Base-by-base conservation (phyloP, 2,888 invertebrate species). In the Shargacucullia verbasci region DNA sequence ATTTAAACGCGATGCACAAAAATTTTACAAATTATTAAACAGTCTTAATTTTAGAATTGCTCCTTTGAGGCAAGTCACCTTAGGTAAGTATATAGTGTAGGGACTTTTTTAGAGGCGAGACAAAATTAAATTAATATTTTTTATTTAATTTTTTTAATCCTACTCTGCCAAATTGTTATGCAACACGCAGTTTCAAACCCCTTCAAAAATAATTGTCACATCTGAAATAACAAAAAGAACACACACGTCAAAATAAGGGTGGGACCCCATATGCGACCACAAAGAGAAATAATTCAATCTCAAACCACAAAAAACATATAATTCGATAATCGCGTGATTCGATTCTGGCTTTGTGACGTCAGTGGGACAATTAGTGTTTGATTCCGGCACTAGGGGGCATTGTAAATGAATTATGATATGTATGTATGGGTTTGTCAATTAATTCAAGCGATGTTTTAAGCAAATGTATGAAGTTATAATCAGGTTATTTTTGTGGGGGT, bases 261-360 rank as follows among this genome's bases (percentile, higher is more conserved):
- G 72, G 59, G 50, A 66, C 70, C 72, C 67, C 37, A 57, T 45
- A 14, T 33, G 29, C 46, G 72, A 74, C 85, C 84, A 76, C 88
- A 84, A 87, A 86, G 86, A 25, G 80, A 53, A 59, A 60, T 65
- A 73, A 75, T 69, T 71, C 66, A 69, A 76, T 76, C 55, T 33
- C 55, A 59, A 58, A 62, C 65, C 74, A 59, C 73, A 70, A 68
- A 76, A 71, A 75, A 59, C 83, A 84, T 79, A 84, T 91, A 89
- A 92, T 87, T 88, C 78, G 82, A 90, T 91, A 86, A 90, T 78
- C 76, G 82, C 73, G 75, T 86, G 82, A 91, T 88, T 85, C 74
- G 79, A 88, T 89, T 89, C 58, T 73, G 78, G 78, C 84, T 87
- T 83, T 89, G 84, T 87, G 88, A 89, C 83, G 86, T 87, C 85